Conservation (phyloP, 2,888 invertebrate genomes). For the Arctia plantaginis region DNA sequence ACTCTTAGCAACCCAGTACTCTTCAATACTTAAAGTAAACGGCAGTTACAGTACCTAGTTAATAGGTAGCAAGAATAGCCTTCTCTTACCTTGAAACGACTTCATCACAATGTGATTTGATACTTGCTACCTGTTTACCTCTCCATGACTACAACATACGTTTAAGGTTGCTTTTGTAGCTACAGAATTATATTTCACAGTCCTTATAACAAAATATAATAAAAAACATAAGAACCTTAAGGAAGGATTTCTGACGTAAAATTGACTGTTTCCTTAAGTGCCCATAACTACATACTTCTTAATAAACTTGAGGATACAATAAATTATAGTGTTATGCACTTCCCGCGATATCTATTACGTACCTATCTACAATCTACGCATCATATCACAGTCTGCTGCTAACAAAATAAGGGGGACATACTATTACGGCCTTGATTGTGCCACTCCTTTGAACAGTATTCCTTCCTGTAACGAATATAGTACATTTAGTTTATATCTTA, state of each 20-base stretch:
- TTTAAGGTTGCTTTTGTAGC: slow-evolving; percentile 8
- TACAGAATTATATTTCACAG: slow-evolving; percentile 5
- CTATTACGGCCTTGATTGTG: slow-evolving; percentile 52
- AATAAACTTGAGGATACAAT: slow-evolving; percentile 36
- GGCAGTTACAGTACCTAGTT: slow-evolving; percentile 17
- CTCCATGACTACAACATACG: slow-evolving; percentile 13
- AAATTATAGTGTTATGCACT: slow-evolving; percentile 41
- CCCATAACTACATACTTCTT: neutral
- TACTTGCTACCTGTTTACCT: slow-evolving; percentile 49
- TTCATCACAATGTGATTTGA: slow-evolving; percentile 57
- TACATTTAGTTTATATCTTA: slow-evolving; percentile 7
- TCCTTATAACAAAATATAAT: neutral
- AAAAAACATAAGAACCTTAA: neutral
- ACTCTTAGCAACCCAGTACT: neutral
- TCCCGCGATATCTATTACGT: slow-evolving; percentile 38
- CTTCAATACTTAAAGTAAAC: slow-evolving; percentile 8
- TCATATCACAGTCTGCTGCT: slow-evolving; percentile 43
- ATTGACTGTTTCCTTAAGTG: slow-evolving; percentile 13
- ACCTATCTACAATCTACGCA: slow-evolving; percentile 4
- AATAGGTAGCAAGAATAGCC: slow-evolving; percentile 31
- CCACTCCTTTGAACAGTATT: slow-evolving; percentile 42
- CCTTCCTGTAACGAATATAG: slow-evolving; percentile 21
- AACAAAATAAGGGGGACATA: slow-evolving; percentile 56
- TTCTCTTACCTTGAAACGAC: slow-evolving; percentile 57
- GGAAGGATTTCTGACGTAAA: neutral